phyloP scores from a whole-genome alignment of 35 echinoderm and acorn worm species.

The Heliocidaris tuberculata region DNA sequence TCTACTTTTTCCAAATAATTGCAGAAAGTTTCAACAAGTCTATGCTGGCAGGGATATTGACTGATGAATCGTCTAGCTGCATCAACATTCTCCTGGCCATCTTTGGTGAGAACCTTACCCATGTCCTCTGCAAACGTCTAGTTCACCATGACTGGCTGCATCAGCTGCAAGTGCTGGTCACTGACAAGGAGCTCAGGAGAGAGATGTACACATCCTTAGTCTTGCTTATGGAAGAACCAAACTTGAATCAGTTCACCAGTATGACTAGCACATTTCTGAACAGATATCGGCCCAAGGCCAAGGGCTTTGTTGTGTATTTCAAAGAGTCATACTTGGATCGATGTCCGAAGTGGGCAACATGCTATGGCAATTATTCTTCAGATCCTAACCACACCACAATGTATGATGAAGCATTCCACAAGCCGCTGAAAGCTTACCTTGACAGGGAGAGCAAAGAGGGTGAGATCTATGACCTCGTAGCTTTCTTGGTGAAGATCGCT shows the following conservation, averaged over 20 bases:
- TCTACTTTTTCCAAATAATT: constrained; percentile 37
- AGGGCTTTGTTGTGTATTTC: background rate
- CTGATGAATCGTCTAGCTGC: constrained; percentile 39
- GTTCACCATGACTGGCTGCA: constrained; percentile 37
- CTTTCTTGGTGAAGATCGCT: constrained; percentile 6
- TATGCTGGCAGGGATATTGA: background rate
- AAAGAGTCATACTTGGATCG: constrained; percentile 35
- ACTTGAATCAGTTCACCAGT: background rate
- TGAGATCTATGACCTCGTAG: constrained; percentile 32
- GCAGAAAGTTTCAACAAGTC: constrained; percentile 29
- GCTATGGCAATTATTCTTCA: constrained; percentile 41
- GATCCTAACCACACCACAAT: background rate
- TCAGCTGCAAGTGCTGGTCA: constrained; percentile 15
- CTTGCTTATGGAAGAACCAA: constrained; percentile 33
- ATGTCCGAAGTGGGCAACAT: constrained; percentile 14
- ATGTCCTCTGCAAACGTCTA: background rate
- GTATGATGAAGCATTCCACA: constrained; percentile 40
- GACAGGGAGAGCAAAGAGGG: background rate
- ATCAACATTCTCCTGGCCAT: constrained; percentile 33
- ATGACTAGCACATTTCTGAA: constrained; percentile 42
- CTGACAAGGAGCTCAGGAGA: constrained; percentile 18
- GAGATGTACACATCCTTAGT: constrained; percentile 25
- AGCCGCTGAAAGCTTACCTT: constrained; percentile 15
- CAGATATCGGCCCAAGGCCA: background rate
- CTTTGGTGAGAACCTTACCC: background rate